These are phyloP conservation scores for Periophthalmus modestus DNA, from an alignment of 2,113 vertebrate genomes.

Conservation along the genomic window DNA sequence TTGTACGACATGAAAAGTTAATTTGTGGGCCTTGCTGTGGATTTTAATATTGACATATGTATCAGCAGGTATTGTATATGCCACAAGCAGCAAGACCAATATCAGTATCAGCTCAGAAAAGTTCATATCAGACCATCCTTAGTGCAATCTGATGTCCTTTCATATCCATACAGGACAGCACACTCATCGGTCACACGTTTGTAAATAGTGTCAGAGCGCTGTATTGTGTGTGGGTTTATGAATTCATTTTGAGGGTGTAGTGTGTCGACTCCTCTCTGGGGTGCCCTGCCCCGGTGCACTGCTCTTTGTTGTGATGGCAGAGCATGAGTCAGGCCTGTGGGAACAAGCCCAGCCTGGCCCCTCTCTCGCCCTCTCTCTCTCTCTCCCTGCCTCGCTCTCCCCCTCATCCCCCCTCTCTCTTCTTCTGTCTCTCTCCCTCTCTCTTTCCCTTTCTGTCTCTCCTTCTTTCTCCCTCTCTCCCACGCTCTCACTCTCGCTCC, in stretches of 20 bases:
- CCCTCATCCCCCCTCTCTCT: no score
- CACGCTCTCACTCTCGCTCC: conserved; percentile 71
- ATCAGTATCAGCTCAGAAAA: no score
- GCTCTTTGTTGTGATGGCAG: conserved; percentile 62
- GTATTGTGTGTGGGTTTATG: conserved; percentile 7
- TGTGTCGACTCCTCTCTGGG: conserved; percentile 56
- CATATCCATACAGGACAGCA: not conserved
- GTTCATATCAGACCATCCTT: no score
- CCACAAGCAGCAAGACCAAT: no score
- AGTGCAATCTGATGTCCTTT: not conserved
- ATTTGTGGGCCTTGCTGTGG: no score
- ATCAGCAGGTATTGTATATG: no score
- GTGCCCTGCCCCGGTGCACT: conserved; percentile 54
- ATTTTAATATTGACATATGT: no score
- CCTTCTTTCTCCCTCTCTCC: conserved; percentile 29
- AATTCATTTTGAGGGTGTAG: conserved; percentile 44
- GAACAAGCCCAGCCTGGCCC: conserved; percentile 61
- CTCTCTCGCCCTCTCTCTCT: conserved; percentile 71
- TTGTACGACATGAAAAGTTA: no score
- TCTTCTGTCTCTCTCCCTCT: no score
- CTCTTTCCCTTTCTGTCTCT: no score
- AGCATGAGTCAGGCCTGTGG: conserved; percentile 67
- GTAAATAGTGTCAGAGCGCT: not conserved
- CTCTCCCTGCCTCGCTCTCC: conserved; percentile 47
- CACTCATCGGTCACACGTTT: conserved; percentile 1